phyloP scores from a whole-genome alignment of 1,140 invertebrate genomes.

The Meloidogyne chitwoodi region DNA sequence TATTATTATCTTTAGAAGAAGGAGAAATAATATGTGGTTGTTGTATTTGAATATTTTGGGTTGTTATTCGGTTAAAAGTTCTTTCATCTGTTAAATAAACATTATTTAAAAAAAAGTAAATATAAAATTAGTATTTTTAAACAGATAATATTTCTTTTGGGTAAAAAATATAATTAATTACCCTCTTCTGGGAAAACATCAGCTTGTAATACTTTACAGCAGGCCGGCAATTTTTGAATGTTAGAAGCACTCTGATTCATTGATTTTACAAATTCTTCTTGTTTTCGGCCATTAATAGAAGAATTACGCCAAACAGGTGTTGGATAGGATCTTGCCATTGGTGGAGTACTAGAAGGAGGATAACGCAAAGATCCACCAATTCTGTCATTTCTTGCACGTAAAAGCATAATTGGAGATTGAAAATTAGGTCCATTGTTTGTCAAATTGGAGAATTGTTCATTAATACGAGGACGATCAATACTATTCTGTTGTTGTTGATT shows the following conservation, averaged over 20 bases:
- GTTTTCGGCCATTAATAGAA: background rate
- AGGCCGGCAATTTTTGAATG: background rate
- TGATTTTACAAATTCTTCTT: conserved; percentile 1
- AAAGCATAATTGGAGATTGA: background rate
- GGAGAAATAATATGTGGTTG: background rate
- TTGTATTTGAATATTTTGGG: background rate
- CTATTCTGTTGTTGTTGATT: background rate
- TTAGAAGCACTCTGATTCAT: background rate
- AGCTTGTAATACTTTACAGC: conserved; percentile 13
- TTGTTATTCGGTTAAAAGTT: background rate
- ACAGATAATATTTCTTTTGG: no score
- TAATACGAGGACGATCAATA: background rate
- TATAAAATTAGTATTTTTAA: no score
- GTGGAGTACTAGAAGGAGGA: conserved; percentile 3
- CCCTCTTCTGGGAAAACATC: background rate
- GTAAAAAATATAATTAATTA: no score
- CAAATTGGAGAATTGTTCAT: background rate
- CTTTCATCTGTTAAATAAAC: background rate
- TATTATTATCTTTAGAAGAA: background rate
- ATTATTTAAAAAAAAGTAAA: background rate
- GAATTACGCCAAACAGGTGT: background rate
- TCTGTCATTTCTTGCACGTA: conserved; percentile 30
- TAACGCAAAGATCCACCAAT: conserved; percentile 40
- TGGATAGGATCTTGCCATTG: background rate
- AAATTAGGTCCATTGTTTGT: background rate